Evolutionary conservation across 2,888 invertebrate genomes (phyloP).

Genomic region (Bimastos eiseni): DNA sequence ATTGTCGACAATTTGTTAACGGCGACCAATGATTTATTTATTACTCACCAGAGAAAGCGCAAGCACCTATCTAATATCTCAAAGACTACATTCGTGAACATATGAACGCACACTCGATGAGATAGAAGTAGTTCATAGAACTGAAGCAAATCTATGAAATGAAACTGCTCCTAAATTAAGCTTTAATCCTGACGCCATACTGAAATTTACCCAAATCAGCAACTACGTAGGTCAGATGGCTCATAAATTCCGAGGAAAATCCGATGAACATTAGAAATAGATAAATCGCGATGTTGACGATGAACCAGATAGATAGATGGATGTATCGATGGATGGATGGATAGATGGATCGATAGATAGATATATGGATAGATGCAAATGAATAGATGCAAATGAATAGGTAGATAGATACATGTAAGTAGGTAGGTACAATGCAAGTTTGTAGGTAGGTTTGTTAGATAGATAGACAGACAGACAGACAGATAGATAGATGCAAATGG

Average conservation of each 20-base stretch:
- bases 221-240: no score
- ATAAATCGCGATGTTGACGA: not conserved
- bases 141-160: no score
- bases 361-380: not conserved
- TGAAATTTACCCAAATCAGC: not conserved
- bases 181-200: not conserved
- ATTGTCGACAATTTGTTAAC: no score
- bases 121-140: not conserved
- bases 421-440: no score
- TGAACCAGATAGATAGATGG: not conserved
- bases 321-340: not conserved
- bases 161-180: no score
- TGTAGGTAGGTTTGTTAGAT: no score
- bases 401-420: not conserved
- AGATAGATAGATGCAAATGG: not conserved
- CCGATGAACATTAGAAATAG: not conserved
- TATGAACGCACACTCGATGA: no score
- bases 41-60: no score
- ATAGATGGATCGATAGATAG: not conserved
- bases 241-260: not conserved
- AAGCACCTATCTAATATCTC: no score
- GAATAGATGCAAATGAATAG: not conserved
- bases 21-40: no score
- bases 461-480: not conserved
- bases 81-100: not conserved